Base-by-base conservation (phyloP, 2,888 invertebrate species). In the Pogonocherus hispidulus region DNA sequence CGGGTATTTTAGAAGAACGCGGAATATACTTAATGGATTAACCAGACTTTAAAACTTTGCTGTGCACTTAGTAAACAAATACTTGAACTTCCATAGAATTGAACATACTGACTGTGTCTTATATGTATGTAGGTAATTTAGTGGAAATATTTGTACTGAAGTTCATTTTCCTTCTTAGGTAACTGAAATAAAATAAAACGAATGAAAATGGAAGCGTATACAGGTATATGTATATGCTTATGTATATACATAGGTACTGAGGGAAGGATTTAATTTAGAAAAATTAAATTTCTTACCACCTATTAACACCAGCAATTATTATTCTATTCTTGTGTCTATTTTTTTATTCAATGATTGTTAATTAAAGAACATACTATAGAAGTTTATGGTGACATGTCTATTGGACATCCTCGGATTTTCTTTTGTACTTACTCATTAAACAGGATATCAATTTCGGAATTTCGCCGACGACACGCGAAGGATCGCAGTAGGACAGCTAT, bases 401-500 rank as follows among this genome's bases (percentile, higher is more conserved):
- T 27, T 8, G 27, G 27, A 27, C 27, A 27, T n/a, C n/a, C n/a
- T n/a, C n/a, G n/a, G n/a, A n/a, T 27, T 27, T 5, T 8, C 27
- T 27, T 27, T 27, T 3, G 27, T 27, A 8, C 8, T 8, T 27
- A 8, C 8, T 8, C 3, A 27, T 27, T 20, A 62, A 62, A 51
- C 32, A 32, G 46, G 51, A 62, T 62, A 49, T 62, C 51, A 62
- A 49, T 62, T 35, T 62, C 37, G n/a, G 62, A 49, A 62, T 37
- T 62, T 35, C 8, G 18, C 54, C 11, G 55, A 16, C 46, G 72
- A 66, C 74, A 76, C 44, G 74, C 69, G 63, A 66, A 67, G 70
- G 67, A 66, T 74, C 71, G 20, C 68, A 67, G 70, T 75, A 55
- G 70, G 76, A 73, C 65, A 65, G 69, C 72, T 69, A 59, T 69